A percentile compares a stretch with the other conserved stretches of the same genome.
Evolutionary conservation across 2,113 vertebrate species (phyloP).

Genomic region (Morone saxatilis): DNA sequence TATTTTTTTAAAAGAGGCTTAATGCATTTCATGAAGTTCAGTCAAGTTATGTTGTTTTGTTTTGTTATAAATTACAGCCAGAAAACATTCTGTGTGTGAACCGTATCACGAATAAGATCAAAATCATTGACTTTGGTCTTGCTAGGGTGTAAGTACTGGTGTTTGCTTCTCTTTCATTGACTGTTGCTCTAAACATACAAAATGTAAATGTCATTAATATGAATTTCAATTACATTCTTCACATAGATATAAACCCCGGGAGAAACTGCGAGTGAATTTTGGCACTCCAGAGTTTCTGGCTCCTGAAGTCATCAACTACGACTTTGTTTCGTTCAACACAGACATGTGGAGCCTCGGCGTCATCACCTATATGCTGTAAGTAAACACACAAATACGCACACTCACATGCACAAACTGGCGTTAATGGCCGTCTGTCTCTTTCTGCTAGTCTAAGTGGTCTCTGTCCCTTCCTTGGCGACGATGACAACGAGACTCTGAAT

Average conservation of each 20-base stretch:
- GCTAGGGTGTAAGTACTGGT: slow-evolving; percentile 79
- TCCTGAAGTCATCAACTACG: slow-evolving; percentile 96
- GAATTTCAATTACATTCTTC: background rate
- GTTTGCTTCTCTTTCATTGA: background rate
- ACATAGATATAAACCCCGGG: slow-evolving; percentile 93
- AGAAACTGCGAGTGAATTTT: slow-evolving; percentile 96
- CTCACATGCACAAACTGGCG: background rate
- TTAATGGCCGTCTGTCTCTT: background rate
- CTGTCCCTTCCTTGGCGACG: slow-evolving; percentile 96
- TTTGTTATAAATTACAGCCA: slow-evolving; percentile 74
- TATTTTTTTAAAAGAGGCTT: too few relatives aligned
- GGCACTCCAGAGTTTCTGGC: slow-evolving; percentile 98
- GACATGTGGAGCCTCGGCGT: slow-evolving; percentile 99
- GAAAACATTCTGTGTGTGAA: slow-evolving; percentile 87
- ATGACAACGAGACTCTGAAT: slow-evolving; percentile 93
- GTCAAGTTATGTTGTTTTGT: background rate
- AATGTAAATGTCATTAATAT: background rate
- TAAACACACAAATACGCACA: slow-evolving; percentile 21
- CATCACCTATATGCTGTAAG: slow-evolving; percentile 98
- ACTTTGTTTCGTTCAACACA: slow-evolving; percentile 96
- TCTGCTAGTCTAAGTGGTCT: slow-evolving; percentile 91
- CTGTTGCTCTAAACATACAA: background rate
- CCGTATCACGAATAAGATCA: slow-evolving; percentile 85
- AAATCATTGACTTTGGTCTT: slow-evolving; percentile 88
- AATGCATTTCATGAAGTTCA: too few relatives aligned